A percentile compares a stretch with the other conserved stretches of the same genome.
These are phyloP conservation scores for Reinhardtius hippoglossoides DNA, from an alignment of 2,113 vertebrate species.

Conservation along the genomic window DNA sequence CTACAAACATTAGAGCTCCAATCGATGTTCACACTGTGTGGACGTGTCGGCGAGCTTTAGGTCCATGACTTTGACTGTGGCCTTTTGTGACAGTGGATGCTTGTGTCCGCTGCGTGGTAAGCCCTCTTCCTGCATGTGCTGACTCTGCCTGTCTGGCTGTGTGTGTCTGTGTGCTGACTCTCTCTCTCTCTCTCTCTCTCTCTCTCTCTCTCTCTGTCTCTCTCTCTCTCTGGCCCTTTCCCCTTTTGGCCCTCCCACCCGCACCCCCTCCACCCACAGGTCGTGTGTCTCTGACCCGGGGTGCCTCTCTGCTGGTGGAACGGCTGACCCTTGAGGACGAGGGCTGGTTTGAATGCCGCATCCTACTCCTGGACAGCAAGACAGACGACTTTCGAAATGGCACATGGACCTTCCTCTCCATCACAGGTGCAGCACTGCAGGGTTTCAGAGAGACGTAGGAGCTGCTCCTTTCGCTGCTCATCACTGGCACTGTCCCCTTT, in stretches of 20 bases:
- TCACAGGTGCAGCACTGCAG: slow-evolving; percentile 85
- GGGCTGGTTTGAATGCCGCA: slow-evolving; percentile 97
- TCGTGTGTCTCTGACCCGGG: slow-evolving; percentile 87
- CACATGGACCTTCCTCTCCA: slow-evolving; percentile 96
- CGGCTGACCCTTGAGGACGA: slow-evolving; percentile 90
- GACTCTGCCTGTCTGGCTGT: slow-evolving; percentile 62
- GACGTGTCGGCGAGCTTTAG: not conserved
- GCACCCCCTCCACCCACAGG: slow-evolving; percentile 77
- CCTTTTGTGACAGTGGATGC: slow-evolving; percentile 63
- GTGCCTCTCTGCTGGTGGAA: slow-evolving; percentile 90
- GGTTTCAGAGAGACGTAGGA: slow-evolving; percentile 42
- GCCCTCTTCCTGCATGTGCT: slow-evolving; percentile 64
- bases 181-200: slow-evolving; percentile 2
- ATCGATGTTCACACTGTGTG: slow-evolving; percentile 10
- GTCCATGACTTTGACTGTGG: slow-evolving; percentile 51
- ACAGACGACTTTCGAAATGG: slow-evolving; percentile 92
- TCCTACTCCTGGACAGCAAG: slow-evolving; percentile 90
- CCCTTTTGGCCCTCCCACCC: slow-evolving; percentile 1
- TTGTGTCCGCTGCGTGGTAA: slow-evolving; percentile 57
- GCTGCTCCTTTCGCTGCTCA: slow-evolving; percentile 33
- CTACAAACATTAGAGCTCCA: slow-evolving; percentile 1
- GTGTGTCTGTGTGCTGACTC: slow-evolving; percentile 32
- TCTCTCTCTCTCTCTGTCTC: slow-evolving; percentile 8
- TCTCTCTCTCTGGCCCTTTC: not conserved
- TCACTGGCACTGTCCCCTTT: slow-evolving; percentile 34